Evolutionary conservation across 2,888 invertebrate species (phyloP).

Genomic region (Heliconius aoede): DNA sequence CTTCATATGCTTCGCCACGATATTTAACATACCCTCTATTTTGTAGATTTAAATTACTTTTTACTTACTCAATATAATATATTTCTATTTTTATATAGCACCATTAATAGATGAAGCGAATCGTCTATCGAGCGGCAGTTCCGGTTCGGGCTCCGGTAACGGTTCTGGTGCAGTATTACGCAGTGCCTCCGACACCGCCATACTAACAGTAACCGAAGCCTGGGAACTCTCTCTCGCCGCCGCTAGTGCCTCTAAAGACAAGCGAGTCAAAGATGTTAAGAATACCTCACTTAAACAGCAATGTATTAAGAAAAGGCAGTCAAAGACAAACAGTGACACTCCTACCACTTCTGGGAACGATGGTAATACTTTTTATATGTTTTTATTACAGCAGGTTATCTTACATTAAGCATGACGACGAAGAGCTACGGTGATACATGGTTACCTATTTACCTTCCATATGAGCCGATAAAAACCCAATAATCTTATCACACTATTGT

Average conservation of each 20-base stretch:
- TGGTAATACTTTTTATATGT: constrained; percentile 55
- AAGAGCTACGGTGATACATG: no score
- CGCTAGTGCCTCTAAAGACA: constrained; percentile 94
- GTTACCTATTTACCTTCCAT: no score
- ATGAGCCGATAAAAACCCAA: no score
- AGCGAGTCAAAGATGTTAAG: constrained; percentile 92
- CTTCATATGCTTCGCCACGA: background rate
- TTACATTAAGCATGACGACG: no score
- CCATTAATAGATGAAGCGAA: constrained; percentile 66
- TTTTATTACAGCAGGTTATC: no score
- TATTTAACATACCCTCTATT: background rate
- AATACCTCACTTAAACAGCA: constrained; percentile 83
- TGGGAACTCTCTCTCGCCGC: constrained; percentile 92
- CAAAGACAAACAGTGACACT: constrained; percentile 60
- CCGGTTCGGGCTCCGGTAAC: constrained; percentile 76
- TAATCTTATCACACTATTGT: no score
- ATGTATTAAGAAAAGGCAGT: constrained; percentile 68
- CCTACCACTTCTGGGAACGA: constrained; percentile 62
- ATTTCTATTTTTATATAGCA: constrained; percentile 52
- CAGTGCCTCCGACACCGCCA: constrained; percentile 89
- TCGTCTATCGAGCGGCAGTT: constrained; percentile 52
- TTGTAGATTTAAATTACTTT: background rate
- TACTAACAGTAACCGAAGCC: constrained; percentile 91
- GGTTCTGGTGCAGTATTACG: constrained; percentile 75
- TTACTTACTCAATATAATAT: no score